Conservation (phyloP, 2,888 invertebrate genomes). For the Blomia tropicalis region DNA sequence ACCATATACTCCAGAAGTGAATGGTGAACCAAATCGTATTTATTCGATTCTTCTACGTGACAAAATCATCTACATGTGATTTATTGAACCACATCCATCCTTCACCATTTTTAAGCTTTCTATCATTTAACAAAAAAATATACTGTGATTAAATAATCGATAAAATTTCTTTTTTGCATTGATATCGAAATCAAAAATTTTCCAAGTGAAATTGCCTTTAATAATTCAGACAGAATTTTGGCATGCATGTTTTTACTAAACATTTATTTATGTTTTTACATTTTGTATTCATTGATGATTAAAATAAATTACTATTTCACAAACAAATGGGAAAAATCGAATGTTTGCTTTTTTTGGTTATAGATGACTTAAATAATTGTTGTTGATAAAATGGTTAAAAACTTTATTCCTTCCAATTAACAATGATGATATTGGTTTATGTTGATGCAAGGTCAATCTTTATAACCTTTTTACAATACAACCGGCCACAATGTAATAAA, state of each 20-base stretch:
- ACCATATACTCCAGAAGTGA: too few relatives aligned
- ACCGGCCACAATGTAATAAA: neutral
- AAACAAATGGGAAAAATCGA: too few relatives aligned
- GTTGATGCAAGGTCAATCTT: neutral
- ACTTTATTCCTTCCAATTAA: too few relatives aligned
- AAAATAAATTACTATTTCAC: neutral
- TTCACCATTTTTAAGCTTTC: neutral
- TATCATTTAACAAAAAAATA: neutral
- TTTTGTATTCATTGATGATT: neutral
- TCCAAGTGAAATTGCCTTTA: neutral
- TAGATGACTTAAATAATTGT: neutral
- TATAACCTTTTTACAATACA: neutral
- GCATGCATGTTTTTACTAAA: neutral
- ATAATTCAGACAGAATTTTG: too few relatives aligned
- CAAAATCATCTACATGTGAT: neutral
- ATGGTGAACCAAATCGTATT: too few relatives aligned
- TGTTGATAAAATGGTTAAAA: neutral
- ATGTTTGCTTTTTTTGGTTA: too few relatives aligned
- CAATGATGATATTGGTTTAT: neutral
- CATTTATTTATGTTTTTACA: neutral
- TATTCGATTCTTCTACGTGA: neutral
- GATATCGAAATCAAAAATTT: neutral
- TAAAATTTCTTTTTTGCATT: neutral
- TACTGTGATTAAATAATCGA: neutral
- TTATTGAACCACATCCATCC: neutral